These are phyloP conservation scores for Stegophylla sp. DNA, from an alignment of 2,888 invertebrate genomes.

Conservation along the genomic window DNA sequence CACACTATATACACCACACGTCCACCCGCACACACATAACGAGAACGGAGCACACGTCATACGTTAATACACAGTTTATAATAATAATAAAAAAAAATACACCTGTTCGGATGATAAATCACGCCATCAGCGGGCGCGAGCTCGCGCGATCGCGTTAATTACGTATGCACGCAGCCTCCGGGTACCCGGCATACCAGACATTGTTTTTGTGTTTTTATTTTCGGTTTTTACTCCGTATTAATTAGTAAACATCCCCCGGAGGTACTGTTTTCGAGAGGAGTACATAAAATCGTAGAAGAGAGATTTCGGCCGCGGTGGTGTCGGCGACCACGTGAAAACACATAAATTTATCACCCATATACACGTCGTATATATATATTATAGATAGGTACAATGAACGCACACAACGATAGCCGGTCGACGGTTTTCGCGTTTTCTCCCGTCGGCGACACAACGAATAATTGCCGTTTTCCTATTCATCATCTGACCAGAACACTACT, in stretches of 20 bases:
- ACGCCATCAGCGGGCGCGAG: slow-evolving; percentile 22
- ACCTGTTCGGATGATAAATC: slow-evolving; percentile 56
- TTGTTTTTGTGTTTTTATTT: slow-evolving; percentile 13
- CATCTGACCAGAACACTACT: slow-evolving; percentile 37
- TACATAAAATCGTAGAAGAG: neutral
- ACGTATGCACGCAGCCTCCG: slow-evolving; percentile 52
- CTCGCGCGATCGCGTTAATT: slow-evolving; percentile 43
- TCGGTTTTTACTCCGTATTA: slow-evolving; percentile 6
- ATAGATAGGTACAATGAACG: neutral
- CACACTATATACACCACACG: neutral
- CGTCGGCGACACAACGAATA: slow-evolving; percentile 49
- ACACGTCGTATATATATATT: neutral
- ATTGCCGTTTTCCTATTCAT: slow-evolving; percentile 51
- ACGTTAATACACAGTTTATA: slow-evolving; percentile 24
- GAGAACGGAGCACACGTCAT: neutral
- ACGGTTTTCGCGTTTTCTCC: slow-evolving; percentile 50
- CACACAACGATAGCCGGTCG: neutral
- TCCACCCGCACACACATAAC: slow-evolving; percentile 6
- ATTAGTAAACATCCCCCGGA: slow-evolving; percentile 53
- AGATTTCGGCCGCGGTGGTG: neutral
- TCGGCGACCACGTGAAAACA: neutral
- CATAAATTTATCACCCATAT: neutral
- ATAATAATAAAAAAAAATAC: slow-evolving; percentile 19
- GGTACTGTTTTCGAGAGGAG: slow-evolving; percentile 6
- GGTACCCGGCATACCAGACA: slow-evolving; percentile 36